Evolutionary conservation across 1,140 invertebrate species (phyloP).

Genomic region (Saxidomus purpurata): DNA sequence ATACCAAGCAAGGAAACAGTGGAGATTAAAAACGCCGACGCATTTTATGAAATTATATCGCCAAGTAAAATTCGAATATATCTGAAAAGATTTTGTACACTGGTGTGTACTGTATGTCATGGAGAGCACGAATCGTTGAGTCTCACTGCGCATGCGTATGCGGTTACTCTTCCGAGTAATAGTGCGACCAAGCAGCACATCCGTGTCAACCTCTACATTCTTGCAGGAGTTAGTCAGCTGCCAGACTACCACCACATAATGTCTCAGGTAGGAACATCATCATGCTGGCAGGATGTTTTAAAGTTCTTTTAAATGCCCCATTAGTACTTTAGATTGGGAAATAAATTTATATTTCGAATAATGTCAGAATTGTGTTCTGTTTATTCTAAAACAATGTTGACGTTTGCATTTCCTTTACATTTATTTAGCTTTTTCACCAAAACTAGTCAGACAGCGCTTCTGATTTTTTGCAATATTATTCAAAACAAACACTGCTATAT

Average conservation of each 20-base stretch:
- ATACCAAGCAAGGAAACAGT: not conserved
- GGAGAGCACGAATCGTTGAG: not conserved
- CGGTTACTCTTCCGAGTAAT: not conserved
- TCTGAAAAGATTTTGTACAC: not conserved
- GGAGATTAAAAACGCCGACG: not conserved
- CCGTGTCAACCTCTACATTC: not conserved
- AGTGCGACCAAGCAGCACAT: not conserved
- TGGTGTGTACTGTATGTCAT: not conserved
- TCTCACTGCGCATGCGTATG: not conserved
- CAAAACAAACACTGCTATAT: no score
- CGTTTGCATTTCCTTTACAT: no score
- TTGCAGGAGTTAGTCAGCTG: not conserved
- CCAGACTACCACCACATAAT: not conserved
- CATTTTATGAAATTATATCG: not conserved
- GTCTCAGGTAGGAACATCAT: not conserved
- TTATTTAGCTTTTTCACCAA: no score
- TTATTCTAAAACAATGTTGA: no score
- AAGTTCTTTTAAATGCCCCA: not conserved
- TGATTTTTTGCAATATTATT: no score
- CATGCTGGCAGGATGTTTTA: not conserved
- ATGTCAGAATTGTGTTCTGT: no score
- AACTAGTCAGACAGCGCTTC: no score
- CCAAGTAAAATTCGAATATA: not conserved
- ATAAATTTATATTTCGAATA: no score
- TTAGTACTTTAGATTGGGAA: not conserved